Evolutionary conservation across 2,113 vertebrate species (phyloP), one percentile per base, ranked within the genome.

Genomic region (Blennius ocellaris): DNA sequence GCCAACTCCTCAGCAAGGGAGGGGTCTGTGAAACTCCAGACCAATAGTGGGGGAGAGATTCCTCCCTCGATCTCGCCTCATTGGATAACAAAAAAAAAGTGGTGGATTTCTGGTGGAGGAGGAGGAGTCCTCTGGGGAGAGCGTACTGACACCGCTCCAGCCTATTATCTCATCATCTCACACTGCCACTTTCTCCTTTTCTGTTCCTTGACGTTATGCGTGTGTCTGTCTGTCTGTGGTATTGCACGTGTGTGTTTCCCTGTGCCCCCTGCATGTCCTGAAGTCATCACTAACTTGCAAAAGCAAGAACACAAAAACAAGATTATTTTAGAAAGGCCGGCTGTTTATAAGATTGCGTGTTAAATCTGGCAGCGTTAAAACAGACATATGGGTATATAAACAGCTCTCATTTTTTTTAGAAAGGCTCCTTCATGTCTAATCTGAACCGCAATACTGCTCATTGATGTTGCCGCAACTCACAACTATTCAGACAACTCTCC

Each of bases 1-100:
- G 40, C 59, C 60, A 88, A 86, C 78, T 87, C 82, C 78, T 89
- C 76, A 30, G 76, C 17, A 63, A 67, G 68, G 86, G 82, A 54
- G 71, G 76, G 62, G 38, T 36, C 59, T 62, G 43, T 39, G 14
- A 41, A 82, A 87, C 85, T 85, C 59, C 11, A 11, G 6, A 21
- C 89, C 86, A 90, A 89, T 91, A 80, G 58, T 53, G 60, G 60
- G 50, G 1, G 0, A 4, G 16, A 4, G 7, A 17, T 6, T 21
- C 56, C 60, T 41, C 80, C 50, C 60, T 56, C 43, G 6, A 8
- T 5, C 41, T 6, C 7, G 7, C 63, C 8, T 69, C 15, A 89
- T 88, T 92, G 88, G 87, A 44, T 16, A 6, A 8, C 53, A 15
- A 43, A 8, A 15, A 43, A 8, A 39, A 10, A 43, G 30, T 38